Conservation (phyloP, 2,113 vertebrate species). For the Rhinoptilus africanus region DNA sequence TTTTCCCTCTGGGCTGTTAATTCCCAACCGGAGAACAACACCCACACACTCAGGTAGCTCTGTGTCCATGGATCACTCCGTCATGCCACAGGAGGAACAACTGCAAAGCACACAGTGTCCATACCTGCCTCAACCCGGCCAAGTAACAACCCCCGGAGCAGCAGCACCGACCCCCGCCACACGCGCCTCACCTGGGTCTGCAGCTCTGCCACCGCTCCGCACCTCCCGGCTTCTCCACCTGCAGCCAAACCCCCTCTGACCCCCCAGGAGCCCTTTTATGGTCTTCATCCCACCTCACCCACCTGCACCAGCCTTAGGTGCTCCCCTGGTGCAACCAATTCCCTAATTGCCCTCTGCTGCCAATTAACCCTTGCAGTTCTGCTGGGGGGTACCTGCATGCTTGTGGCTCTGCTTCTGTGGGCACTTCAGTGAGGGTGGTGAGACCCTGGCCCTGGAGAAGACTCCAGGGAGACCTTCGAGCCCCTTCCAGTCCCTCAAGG, state of each 20-base stretch:
- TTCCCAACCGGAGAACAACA: background rate
- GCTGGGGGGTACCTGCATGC: background rate
- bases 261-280: background rate
- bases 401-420: background rate
- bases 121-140: accelerated
- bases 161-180: accelerated
- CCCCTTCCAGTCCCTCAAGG: background rate
- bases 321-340: background rate
- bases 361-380: too few relatives aligned
- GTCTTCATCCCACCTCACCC: background rate
- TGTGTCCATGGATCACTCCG: accelerated
- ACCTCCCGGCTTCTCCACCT: accelerated
- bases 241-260: background rate
- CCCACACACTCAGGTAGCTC: accelerated
- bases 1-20: background rate
- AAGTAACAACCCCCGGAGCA: too few relatives aligned
- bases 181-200: background rate
- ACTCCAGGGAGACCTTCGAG: too few relatives aligned
- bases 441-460: too few relatives aligned
- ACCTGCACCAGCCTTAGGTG: too few relatives aligned
- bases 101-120: too few relatives aligned
- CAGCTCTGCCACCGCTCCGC: background rate
- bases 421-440: too few relatives aligned
- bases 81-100: background rate
- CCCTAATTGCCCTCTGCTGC: background rate